Evolutionary conservation across 2,797 vertebrate genomes (phyloP).

Genomic region (Chelon auratus): DNA sequence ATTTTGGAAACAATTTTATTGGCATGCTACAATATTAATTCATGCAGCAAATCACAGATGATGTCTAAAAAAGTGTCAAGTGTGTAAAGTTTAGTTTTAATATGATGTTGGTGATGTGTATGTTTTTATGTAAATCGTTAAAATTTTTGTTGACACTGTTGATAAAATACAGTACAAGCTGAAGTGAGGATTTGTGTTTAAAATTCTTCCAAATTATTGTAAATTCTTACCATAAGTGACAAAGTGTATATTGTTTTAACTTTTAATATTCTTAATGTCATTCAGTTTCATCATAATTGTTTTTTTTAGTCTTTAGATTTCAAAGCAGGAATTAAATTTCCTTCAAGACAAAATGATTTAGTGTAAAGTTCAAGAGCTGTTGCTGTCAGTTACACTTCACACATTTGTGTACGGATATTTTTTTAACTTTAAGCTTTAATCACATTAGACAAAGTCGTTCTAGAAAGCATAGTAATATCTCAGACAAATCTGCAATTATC

Average conservation of each 20-base stretch:
- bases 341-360: conserved; percentile 25
- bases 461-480: conserved; percentile 49
- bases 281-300: conserved; percentile 27
- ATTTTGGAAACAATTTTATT: not conserved
- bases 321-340: conserved; percentile 8
- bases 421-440: conserved; percentile 37
- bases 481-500: conserved; percentile 52
- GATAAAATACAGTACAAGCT: not conserved
- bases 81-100: conserved; percentile 9
- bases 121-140: not conserved
- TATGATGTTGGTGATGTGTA: not conserved
- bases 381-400: conserved; percentile 11
- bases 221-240: not conserved
- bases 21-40: not conserved
- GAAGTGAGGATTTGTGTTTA: conserved; percentile 1
- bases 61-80: conserved; percentile 8
- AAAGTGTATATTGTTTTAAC: conserved; percentile 33
- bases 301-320: conserved; percentile 43
- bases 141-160: not conserved
- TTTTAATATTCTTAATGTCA: conserved; percentile 25
- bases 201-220: not conserved
- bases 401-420: conserved; percentile 23
- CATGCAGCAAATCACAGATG: conserved; percentile 1
- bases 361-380: conserved; percentile 15
- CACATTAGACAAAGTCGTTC: conserved; percentile 31